Conservation (phyloP, 2,797 vertebrate genomes). For the Pantherophis alleghaniensis region DNA sequence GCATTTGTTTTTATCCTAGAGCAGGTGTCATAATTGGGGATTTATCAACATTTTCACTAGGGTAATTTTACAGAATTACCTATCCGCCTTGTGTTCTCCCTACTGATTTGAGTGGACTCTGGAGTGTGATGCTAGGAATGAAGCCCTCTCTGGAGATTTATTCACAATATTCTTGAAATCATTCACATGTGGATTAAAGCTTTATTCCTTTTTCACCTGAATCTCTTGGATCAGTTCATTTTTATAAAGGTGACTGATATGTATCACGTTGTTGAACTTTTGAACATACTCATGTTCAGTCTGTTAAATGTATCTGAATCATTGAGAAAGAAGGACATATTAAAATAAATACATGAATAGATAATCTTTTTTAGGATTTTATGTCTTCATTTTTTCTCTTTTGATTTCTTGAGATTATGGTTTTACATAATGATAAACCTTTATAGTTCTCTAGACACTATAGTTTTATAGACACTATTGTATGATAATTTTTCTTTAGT, state of each 20-base stretch:
- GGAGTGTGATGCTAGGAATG: slow-evolving; percentile 64
- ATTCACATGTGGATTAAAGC: slow-evolving; percentile 57
- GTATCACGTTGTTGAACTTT: slow-evolving; percentile 52
- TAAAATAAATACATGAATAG: slow-evolving; percentile 50
- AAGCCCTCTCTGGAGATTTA: slow-evolving; percentile 66
- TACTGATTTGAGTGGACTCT: slow-evolving; percentile 66
- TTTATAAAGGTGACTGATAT: slow-evolving; percentile 49
- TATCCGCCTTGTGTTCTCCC: slow-evolving; percentile 65
- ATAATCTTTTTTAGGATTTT: slow-evolving; percentile 44
- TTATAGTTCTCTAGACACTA: not conserved
- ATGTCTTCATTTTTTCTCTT: not conserved
- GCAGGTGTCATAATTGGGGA: slow-evolving; percentile 66
- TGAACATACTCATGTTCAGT: slow-evolving; percentile 31
- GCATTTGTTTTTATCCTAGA: slow-evolving; percentile 56
- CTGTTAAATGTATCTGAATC: slow-evolving; percentile 51
- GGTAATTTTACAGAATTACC: slow-evolving; percentile 71
- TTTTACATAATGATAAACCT: not conserved
- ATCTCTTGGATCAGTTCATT: slow-evolving; percentile 27
- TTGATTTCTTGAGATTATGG: not conserved
- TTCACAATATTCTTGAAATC: slow-evolving; percentile 62
- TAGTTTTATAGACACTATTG: not conserved
- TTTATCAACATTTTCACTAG: slow-evolving; percentile 67
- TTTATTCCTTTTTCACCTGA: slow-evolving; percentile 59
- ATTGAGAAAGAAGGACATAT: slow-evolving; percentile 58
- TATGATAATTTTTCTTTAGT: not conserved